phyloP scores from a whole-genome alignment of 2,113 vertebrate species.

The Psittacus erithacus region DNA sequence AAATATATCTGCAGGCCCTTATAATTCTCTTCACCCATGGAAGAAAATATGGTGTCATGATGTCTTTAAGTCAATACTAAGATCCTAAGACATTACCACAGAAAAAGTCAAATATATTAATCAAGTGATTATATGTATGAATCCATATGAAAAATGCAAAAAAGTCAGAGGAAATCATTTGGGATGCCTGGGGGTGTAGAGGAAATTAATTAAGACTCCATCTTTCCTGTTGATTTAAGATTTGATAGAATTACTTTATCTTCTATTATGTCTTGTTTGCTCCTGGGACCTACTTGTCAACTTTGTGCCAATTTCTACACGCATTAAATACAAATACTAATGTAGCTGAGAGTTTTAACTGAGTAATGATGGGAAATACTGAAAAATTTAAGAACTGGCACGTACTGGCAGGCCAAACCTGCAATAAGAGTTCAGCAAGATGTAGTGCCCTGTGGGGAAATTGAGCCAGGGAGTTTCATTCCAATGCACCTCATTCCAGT shows the following conservation, averaged over 20 bases:
- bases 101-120: not conserved
- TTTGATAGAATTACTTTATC: not conserved
- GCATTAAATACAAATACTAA: not conserved
- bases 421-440: not conserved
- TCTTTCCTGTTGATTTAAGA: not conserved
- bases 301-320: not conserved
- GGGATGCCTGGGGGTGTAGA: not conserved
- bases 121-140: not conserved
- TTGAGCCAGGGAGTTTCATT: not conserved
- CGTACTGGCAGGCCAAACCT: not conserved
- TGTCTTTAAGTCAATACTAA: not conserved
- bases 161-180: not conserved
- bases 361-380: not conserved
- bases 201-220: not conserved
- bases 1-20: not conserved
- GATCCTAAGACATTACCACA: not conserved
- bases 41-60: not conserved
- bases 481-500: not conserved
- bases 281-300: not conserved
- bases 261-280: not conserved
- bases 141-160: not conserved
- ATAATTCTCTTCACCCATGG: not conserved
- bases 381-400: not conserved
- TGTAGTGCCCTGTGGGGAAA: not conserved
- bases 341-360: not conserved